Base-by-base conservation (phyloP, 2,113 vertebrate species). In the Oryzias melastigma region DNA sequence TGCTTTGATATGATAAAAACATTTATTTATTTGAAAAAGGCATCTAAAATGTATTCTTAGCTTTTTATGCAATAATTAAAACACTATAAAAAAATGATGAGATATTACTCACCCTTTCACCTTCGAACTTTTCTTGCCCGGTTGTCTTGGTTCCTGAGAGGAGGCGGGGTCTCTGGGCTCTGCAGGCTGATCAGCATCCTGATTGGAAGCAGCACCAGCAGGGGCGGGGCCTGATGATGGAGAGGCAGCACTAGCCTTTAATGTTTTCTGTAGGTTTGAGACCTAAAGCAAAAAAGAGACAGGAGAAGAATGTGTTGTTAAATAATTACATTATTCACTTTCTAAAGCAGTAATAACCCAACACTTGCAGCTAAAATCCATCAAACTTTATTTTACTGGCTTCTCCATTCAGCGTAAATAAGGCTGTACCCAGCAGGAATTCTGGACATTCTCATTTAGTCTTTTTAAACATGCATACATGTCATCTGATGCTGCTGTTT, bases 91-190 rank as follows among this genome's bases (percentile, higher is more conserved):
- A 27, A 27, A 27, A 3, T 3, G 18, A 43, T 1, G 15, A 20
- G 29, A 27, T 47, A 8, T 20, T 57, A 80, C 94, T 94, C 86
- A 98, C 96, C 96, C 96, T 92, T 98, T 98, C 78, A 96, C 95
- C 86, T 98, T 98, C 43, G 96, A 98, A 83, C 95, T 93, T 76
- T 98, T 98, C 91, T 98, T 98, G 89, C 95, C 95, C 1, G 95
- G 95, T 65, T 98, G 95, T 63, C 96, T 92, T 0, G 95, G 92
- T 78, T 98, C 96, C 75, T 98, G 96, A 70, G 96, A 95, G 0
- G 95, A 97, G 49, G 95, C 96, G 3, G 92, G 91, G 83, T 93
- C 92, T 70, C 92, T 77, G 7, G 90, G 90, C 77, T 93, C 92
- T 0, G 91, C 88, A 0, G 91, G 90, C 70, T 93, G 92, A 60